Evolutionary conservation across 1,140 invertebrate species (phyloP).

Genomic region (Temnothorax curvispinosus): DNA sequence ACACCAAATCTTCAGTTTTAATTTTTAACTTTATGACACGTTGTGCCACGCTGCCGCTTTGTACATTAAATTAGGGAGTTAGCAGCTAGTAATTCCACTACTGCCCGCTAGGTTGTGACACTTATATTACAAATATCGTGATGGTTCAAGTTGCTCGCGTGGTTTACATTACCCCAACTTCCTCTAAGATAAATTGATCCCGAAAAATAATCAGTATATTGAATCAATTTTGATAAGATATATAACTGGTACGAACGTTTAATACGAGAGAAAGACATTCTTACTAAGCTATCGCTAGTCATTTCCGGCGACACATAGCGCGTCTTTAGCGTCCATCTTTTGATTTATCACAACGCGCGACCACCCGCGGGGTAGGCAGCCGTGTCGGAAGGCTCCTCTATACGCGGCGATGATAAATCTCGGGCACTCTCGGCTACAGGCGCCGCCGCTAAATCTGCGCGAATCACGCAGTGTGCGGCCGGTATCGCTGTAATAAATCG

Average conservation of each 20-base stretch:
- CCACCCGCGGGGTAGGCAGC: constrained; percentile 60
- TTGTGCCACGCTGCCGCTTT: too few relatives aligned
- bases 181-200: not conserved
- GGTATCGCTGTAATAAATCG: constrained; percentile 76
- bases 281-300: constrained; percentile 13
- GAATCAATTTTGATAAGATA: not conserved
- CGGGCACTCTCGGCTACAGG: constrained; percentile 62
- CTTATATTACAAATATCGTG: too few relatives aligned
- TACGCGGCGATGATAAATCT: constrained; percentile 75
- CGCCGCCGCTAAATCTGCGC: constrained; percentile 60
- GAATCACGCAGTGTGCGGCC: constrained; percentile 56
- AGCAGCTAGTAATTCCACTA: too few relatives aligned
- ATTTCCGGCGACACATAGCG: constrained; percentile 56
- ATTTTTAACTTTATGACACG: too few relatives aligned
- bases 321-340: constrained; percentile 51
- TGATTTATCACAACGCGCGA: constrained; percentile 63
- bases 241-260: not conserved
- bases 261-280: constrained; percentile 25
- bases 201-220: constrained; percentile 4
- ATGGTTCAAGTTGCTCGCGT: too few relatives aligned
- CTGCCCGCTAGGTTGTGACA: too few relatives aligned
- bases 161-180: too few relatives aligned
- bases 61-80: too few relatives aligned
- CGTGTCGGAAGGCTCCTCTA: constrained; percentile 57
- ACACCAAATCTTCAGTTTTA: too few relatives aligned